Conservation (phyloP, 1,140 invertebrate genomes). For the Euwallacea fornicatus region DNA sequence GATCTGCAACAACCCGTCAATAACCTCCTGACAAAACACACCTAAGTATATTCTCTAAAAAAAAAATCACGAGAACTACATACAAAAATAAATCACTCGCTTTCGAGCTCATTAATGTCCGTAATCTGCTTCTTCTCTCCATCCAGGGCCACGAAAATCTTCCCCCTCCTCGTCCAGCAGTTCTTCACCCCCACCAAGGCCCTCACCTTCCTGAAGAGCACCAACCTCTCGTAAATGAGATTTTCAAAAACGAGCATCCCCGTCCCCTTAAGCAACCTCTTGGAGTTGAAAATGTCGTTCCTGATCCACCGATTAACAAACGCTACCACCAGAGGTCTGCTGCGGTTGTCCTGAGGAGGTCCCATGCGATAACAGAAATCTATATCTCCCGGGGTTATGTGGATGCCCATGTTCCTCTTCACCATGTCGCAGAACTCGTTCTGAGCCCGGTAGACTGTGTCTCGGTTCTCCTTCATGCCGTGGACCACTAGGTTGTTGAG, state of each 20-base stretch:
- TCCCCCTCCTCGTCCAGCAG: slow-evolving; percentile 3
- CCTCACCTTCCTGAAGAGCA: background rate
- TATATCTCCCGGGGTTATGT: slow-evolving; percentile 5
- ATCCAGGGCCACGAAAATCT: background rate
- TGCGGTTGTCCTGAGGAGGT: too few species aligned
- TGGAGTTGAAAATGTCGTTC: slow-evolving; percentile 14
- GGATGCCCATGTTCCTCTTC: background rate
- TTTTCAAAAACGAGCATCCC: background rate
- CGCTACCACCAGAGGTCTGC: background rate
- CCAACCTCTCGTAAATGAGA: background rate
- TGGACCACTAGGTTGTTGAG: slow-evolving; percentile 5
- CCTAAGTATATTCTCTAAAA: too few species aligned
- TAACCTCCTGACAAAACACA: too few species aligned
- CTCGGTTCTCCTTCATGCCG: slow-evolving; percentile 7
- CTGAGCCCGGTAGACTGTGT: background rate
- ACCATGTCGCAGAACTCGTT: slow-evolving; percentile 1
- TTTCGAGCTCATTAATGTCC: background rate
- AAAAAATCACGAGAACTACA: too few species aligned
- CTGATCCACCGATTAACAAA: slow-evolving; percentile 12
- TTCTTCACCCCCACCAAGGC: background rate
- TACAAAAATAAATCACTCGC: too few species aligned
- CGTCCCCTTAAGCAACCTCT: slow-evolving; percentile 10
- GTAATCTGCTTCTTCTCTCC: slow-evolving; percentile 1
- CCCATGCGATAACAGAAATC: slow-evolving; percentile 18
- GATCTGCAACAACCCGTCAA: too few species aligned